Evolutionary conservation across 2,113 vertebrate genomes (phyloP).

Genomic region (Puma concolor): DNA sequence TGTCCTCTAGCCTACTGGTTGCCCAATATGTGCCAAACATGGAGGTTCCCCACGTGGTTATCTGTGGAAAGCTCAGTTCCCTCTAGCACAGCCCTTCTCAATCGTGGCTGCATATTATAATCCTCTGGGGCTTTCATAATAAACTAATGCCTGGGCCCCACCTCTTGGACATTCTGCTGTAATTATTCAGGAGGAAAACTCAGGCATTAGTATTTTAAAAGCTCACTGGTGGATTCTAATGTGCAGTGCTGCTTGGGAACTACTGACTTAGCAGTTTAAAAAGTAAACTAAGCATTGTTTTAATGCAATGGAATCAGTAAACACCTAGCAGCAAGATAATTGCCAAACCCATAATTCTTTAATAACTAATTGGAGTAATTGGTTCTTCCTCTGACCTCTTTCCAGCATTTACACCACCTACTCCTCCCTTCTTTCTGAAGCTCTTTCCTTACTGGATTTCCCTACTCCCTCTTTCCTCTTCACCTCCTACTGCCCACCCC

Average conservation of each 20-base stretch:
- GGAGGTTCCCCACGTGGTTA: neutral
- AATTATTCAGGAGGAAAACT: neutral
- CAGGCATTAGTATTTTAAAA: conserved; percentile 43
- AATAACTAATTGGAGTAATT: neutral
- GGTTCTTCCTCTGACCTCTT: neutral
- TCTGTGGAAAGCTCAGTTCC: neutral
- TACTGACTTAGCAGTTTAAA: neutral
- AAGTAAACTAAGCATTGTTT: conserved; percentile 18
- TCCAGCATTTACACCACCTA: neutral
- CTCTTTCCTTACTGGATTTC: neutral
- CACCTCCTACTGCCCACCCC: neutral
- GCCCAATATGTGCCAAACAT: neutral
- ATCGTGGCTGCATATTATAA: neutral
- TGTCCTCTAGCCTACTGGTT: neutral
- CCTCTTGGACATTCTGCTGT: neutral
- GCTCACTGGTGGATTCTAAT: neutral
- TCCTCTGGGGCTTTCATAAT: neutral
- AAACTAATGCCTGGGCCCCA: neutral
- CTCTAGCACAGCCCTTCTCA: neutral
- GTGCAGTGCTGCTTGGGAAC: conserved; percentile 5
- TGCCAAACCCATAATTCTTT: neutral
- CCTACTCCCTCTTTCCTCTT: neutral
- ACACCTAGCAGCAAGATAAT: neutral
- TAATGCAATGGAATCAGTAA: neutral
- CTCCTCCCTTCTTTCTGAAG: neutral